These are phyloP conservation scores for Ommatoiulus sabulosus DNA, from an alignment of 2,888 invertebrate genomes.

Conservation along the genomic window DNA sequence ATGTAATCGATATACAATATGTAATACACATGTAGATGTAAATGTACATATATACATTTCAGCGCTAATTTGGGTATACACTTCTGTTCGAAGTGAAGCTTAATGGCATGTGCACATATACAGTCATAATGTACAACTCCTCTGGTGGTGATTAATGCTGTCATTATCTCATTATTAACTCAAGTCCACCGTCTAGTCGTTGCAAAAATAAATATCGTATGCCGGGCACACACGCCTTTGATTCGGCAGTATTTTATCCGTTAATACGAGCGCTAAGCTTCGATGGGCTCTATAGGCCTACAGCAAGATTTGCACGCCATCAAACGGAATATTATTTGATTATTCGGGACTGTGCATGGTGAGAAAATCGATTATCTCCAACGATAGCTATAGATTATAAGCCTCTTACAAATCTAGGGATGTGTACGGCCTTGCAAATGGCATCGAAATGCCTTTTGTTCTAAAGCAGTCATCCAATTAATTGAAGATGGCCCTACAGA, in stretches of 20 bases:
- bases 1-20: no score
- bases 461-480: conserved; percentile 45
- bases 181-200: neutral
- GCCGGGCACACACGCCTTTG: conserved; percentile 1
- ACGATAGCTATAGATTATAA: conserved; percentile 41
- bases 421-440: conserved; percentile 12
- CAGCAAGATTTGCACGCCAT: conserved; percentile 35
- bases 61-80: no score
- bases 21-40: no score
- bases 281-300: neutral
- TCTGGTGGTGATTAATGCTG: neutral
- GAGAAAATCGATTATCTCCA: conserved; percentile 38
- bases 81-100: no score
- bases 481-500: conserved; percentile 6
- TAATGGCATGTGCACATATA: neutral
- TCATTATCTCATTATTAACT: conserved; percentile 19
- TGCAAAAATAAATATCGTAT: neutral
- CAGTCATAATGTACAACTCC: neutral
- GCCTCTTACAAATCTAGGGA: conserved; percentile 2
- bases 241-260: neutral
- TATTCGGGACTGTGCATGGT: neutral
- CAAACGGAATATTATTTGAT: conserved; percentile 31
- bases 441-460: conserved; percentile 47
- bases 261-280: neutral
- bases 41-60: no score